These are phyloP conservation scores for Megathymus violae DNA, from an alignment of 1,140 invertebrate genomes.

Conservation along the genomic window DNA sequence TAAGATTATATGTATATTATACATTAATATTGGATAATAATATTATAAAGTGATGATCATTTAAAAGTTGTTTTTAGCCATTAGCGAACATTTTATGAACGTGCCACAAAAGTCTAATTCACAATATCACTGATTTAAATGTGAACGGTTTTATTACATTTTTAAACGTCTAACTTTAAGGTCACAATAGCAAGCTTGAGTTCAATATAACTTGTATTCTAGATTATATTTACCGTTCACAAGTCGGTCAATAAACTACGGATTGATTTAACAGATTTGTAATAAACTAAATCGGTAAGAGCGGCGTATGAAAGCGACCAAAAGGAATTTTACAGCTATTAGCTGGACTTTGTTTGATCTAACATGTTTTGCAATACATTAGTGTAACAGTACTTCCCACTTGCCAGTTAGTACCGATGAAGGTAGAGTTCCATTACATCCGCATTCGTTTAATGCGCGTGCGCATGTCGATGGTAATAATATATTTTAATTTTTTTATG, in stretches of 20 bases:
- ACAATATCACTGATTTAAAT: neutral
- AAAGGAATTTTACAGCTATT: no score
- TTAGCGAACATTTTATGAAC: no score
- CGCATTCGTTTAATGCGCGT: conserved; percentile 1
- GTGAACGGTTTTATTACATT: neutral
- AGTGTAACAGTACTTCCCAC: conserved; percentile 34
- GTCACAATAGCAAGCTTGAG: conserved; percentile 19
- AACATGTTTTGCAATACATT: conserved; percentile 36
- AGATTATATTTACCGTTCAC: conserved; percentile 25
- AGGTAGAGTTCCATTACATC: conserved; percentile 7
- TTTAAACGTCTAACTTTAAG: neutral
- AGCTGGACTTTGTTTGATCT: conserved; percentile 37
- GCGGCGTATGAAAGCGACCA: conserved; percentile 2
- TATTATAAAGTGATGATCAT: no score
- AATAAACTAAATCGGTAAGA: conserved; percentile 27
- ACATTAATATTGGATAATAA: no score
- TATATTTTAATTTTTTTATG: no score
- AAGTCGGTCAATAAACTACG: conserved; percentile 27
- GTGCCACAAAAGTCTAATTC: no score
- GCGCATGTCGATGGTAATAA: neutral
- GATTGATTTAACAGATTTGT: conserved; percentile 32
- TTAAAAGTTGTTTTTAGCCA: no score
- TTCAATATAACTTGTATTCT: conserved; percentile 24
- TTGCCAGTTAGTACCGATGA: conserved; percentile 5
- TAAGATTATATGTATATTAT: no score